Conservation (phyloP, 2,797 vertebrate species). For the Rhadinocentrus ornatus region DNA sequence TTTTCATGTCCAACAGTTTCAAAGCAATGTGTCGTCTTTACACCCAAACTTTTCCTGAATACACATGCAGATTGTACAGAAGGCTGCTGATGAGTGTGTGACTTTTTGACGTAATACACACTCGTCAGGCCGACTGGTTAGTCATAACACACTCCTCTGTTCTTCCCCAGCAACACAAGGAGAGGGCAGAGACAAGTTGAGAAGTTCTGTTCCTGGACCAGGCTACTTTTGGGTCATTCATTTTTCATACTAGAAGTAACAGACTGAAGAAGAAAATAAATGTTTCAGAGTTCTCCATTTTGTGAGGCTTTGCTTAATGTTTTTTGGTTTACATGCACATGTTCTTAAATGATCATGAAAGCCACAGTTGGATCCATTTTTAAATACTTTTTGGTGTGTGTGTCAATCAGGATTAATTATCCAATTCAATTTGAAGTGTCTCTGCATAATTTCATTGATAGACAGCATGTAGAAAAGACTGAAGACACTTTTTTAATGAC, state of each 20-base stretch:
- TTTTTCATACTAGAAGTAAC: conserved; percentile 39
- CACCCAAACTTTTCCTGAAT: conserved; percentile 61
- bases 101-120: conserved; percentile 75
- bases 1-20: conserved; percentile 46
- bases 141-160: conserved; percentile 72
- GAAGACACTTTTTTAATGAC: not conserved
- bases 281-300: conserved; percentile 11
- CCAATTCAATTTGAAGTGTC: not conserved
- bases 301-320: not conserved
- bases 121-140: conserved; percentile 62
- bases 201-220: conserved; percentile 71
- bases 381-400: not conserved
- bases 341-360: not conserved
- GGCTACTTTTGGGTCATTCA: conserved; percentile 42
- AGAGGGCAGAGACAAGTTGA: conserved; percentile 57
- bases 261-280: conserved; percentile 18
- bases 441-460: not conserved
- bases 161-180: conserved; percentile 70
- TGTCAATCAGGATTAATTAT: conserved; percentile 6
- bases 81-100: conserved; percentile 72
- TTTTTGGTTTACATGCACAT: not conserved
- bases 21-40: conserved; percentile 40
- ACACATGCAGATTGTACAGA: conserved; percentile 66
- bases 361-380: not conserved
- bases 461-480: not conserved